Percentiles rank a stretch among this genome's conserved stretches.
These are phyloP conservation scores for Agonopterix subpropinquella DNA, from an alignment of 2,888 invertebrate genomes.

Conservation along the genomic window DNA sequence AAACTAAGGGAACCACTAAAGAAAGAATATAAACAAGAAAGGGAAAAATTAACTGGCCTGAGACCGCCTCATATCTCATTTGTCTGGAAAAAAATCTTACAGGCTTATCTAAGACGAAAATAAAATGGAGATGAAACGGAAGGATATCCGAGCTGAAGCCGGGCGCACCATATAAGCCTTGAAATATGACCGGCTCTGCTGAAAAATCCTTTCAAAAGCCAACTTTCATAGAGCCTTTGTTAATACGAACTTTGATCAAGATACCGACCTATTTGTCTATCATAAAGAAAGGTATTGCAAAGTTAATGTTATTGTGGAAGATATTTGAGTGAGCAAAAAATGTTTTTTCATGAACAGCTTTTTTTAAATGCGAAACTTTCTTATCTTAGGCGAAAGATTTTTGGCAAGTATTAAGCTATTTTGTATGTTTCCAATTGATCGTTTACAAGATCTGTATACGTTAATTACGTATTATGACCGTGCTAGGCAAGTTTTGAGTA, in stretches of 20 bases:
- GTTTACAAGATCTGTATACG: no score
- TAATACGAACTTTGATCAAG: conserved; percentile 29
- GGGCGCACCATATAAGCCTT: conserved; percentile 38
- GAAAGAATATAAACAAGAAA: conserved; percentile 24
- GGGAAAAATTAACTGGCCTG: conserved; percentile 30
- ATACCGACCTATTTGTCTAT: no score
- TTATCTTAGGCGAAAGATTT: no score
- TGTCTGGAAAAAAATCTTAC: conserved; percentile 45
- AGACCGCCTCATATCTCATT: conserved; percentile 38
- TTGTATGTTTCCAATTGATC: no score
- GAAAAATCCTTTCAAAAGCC: conserved; percentile 30
- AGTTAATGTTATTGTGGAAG: no score
- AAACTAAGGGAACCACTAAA: conserved; percentile 8
- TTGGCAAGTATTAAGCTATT: no score
- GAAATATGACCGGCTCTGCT: conserved; percentile 45
- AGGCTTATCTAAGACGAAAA: conserved; percentile 50
- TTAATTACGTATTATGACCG: no score
- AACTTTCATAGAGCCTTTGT: conserved; percentile 26
- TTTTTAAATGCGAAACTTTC: no score
- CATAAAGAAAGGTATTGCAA: no score
- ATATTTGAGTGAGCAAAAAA: no score
- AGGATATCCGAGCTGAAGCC: conserved; percentile 48
- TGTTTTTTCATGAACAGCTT: no score
- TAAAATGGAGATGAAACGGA: conserved; percentile 62
- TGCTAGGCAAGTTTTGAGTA: no score